Conservation (phyloP, 1,140 invertebrate genomes). For the Brachionus sp. region DNA sequence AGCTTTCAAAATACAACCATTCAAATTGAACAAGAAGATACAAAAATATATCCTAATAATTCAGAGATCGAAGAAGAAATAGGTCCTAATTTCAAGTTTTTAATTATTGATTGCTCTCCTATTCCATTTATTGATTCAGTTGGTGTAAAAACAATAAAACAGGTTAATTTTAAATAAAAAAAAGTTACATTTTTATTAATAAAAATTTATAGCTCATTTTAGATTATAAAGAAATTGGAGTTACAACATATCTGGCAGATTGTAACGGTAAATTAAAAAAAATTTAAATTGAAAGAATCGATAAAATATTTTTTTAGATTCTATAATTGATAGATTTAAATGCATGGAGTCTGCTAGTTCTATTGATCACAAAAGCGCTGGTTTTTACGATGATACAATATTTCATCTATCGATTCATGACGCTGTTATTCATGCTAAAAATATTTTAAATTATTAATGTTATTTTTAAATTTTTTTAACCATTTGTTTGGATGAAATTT, state of each 20-base stretch:
- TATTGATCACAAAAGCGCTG: not conserved
- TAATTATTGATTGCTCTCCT: conserved; percentile 26
- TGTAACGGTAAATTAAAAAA: conserved; percentile 1
- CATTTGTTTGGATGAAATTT: too few relatives aligned
- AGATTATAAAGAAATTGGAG: conserved; percentile 21
- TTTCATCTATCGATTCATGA: conserved; percentile 21
- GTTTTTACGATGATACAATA: not conserved
- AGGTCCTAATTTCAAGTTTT: not conserved
- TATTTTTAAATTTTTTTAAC: not conserved
- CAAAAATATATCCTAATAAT: not conserved
- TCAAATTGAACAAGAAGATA: not conserved
- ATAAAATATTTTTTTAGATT: not conserved
- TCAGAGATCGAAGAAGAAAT: not conserved
- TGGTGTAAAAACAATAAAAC: conserved; percentile 27
- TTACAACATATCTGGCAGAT: not conserved
- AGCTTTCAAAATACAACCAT: not conserved
- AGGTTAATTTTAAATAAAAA: not conserved
- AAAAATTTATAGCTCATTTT: not conserved
- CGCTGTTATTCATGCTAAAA: not conserved
- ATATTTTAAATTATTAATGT: not conserved
- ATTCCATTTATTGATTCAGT: conserved; percentile 36
- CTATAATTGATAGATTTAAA: not conserved
- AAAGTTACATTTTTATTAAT: not conserved
- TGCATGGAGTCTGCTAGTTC: not conserved
- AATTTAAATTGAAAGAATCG: not conserved